Evolutionary conservation across 2,797 vertebrate species (phyloP), one percentile per base, ranked within the genome.

Genomic region (Microhierax caerulescens): DNA sequence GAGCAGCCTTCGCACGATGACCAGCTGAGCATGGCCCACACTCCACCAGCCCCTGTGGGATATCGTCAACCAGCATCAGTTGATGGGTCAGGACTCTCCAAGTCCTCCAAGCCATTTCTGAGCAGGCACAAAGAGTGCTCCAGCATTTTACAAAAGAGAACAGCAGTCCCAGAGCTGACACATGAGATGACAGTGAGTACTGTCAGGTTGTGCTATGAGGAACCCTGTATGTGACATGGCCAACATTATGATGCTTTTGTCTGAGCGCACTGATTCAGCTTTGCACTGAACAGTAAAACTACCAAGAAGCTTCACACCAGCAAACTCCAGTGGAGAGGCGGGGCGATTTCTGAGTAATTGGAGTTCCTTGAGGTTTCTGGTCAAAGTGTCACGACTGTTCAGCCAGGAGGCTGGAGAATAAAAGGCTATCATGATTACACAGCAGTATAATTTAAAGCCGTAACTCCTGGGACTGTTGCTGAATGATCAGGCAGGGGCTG

Each of bases 401-500:
- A 53, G 37, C 17, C 41, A 48, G 15, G 28, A 95, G 68, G 11
- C 17, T 80, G 78, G n/a, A 68, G 68, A 68, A 80, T 56, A 56
- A 91, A 41, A 77, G 57, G 57, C 45, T 88, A 61, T 77, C 65
- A 28, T 36, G 53, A 11, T 74, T 67, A 74, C 75, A 85, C 28
- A 64, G 64, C 0, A 0, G 24, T 41, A 21, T 43, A 45, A 94
- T 70, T 88, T 45, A 70, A 86, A 92, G 30, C 54, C 2, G 0
- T 43, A 51, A 24, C 77, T 88, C 70, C 63, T 18, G 56, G 87
- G 85, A 20, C 74, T 80, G 80, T n/a, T n/a, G 65, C 84, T 85
- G 84, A 64, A 70, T 7, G 70, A 75, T 75, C 91, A 93, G 94
- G 85, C 93, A 95, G 96, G 89, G 92, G 94, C 85, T 97, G 94